Percentiles rank a stretch among this genome's conserved stretches.
Evolutionary conservation across 2,888 invertebrate genomes (phyloP).

Genomic region (Athalia cordata): DNA sequence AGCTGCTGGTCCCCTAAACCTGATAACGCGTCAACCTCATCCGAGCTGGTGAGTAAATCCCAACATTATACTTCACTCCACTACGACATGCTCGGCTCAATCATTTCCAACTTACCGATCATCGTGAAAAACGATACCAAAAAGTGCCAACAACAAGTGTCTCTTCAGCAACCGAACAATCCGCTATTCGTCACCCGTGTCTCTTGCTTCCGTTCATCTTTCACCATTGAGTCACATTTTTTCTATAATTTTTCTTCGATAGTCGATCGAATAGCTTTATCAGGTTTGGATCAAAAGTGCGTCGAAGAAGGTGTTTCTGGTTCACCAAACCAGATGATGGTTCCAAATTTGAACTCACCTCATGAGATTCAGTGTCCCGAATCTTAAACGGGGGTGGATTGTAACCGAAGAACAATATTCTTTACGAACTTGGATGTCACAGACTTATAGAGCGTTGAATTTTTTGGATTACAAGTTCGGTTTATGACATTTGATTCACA

Average conservation of each 20-base stretch:
- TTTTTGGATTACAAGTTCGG: slow-evolving; percentile 25
- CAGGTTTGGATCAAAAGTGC: no score
- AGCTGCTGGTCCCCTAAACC: background rate
- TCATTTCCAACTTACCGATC: background rate
- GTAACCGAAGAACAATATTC: background rate
- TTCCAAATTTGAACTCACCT: background rate
- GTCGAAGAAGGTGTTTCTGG: no score
- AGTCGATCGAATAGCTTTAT: no score
- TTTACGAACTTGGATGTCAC: slow-evolving; percentile 18
- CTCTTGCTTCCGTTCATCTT: no score
- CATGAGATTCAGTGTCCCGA: slow-evolving; percentile 3
- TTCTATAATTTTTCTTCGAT: no score
- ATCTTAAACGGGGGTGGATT: background rate
- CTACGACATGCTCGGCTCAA: background rate
- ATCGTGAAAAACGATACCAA: background rate
- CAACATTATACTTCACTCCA: background rate
- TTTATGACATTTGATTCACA: slow-evolving; percentile 34
- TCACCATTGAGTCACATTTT: no score
- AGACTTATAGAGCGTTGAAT: slow-evolving; percentile 12
- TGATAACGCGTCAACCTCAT: background rate
- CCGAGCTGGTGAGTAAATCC: slow-evolving; percentile 11
- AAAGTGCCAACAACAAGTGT: no score
- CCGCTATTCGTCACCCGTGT: no score
- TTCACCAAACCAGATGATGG: no score
- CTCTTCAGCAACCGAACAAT: no score